Evolutionary conservation across 2,113 vertebrate species (phyloP), one percentile per base, ranked within the genome.

Genomic region (Gallinago media): DNA sequence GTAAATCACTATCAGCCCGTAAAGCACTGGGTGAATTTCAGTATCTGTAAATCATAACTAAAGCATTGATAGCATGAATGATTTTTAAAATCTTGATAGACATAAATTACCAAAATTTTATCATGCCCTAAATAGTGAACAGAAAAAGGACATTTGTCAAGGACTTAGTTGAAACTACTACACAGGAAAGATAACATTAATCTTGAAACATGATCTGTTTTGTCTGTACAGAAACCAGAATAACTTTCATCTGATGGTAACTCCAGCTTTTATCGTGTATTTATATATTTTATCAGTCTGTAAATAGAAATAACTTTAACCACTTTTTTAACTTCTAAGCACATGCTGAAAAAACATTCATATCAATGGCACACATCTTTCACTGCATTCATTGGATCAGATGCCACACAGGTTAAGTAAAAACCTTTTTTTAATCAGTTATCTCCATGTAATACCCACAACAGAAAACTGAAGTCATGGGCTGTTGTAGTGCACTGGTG

Each of bases 391-490:
- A 15, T 15, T n/a, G 38, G 44, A 77, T 12, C n/a, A 65, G 22
- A 59, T 4, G 7, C 4, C 8, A 14, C n/a, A 29, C 9, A 26
- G 8, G 9, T 29, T 26, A 34, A 77, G 26, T 32, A 77, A 36
- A 47, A 11, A 9, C 0, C 3, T 50, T 36, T 55, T 89, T 36
- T 15, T 19, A 42, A 47, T 16, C 21, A 16, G 4, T n/a, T 70
- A 19, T 62, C 19, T 86, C 22, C 15, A 21, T 0, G 1, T 38
- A 61, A 73, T 23, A 65, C 1, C 19, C 18, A 52, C 0, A 0
- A 65, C 14, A 86, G 25, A 63, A 68, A 66, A 61, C 7, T 29
- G 55, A 67, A 81, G 14, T 16, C 7, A 17, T 3, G 16, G 17
- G 32, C 22, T 76, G 34, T 8, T 0, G 0, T n/a, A 50, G 26